Base-by-base conservation (phyloP, 2,113 vertebrate species). In the Pelecanoides urinatrix region DNA sequence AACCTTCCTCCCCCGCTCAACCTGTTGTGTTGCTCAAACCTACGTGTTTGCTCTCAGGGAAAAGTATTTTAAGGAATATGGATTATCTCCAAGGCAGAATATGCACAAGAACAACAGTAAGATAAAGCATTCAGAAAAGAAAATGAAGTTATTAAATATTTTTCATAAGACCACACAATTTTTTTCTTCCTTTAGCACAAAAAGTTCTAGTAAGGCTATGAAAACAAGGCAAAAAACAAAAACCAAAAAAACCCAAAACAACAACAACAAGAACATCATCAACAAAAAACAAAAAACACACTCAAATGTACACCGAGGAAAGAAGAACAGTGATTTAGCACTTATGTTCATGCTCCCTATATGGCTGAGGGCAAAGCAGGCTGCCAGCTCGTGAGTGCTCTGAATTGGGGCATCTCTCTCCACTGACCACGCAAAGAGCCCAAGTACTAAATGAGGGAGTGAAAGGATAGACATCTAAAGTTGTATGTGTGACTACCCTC, bases 381-480 rank as follows among this genome's bases (percentile, higher is more conserved):
- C 74, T 85, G n/a, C 63, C 55, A 88, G 55, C 29, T 53, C 2
- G 0, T 27, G 26, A 1, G 2, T 42, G 20, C 10, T 50, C 76
- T 84, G 42, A 75, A 55, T 1, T 67, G 17, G 16, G 25, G 20
- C 40, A 55, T 18, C 42, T 77, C 16, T 77, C 66, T 70, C 42
- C 65, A 45, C 17, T 65, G 44, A 86, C 25, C 4, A 14, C 0
- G 2, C 50, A 87, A 58, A 21, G 19, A 85, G 11, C 13, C 3
- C 3, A 29, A 58, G 8, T 13, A 25, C 30, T 70, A 52, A 68
- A 83, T 0, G 0, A 87, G 47, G 15, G 32, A 86, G 38, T 22
- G 67, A 14, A 67, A 80, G 40, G 40, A 47, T 15, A 56, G 45
- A 49, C 10, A n/a, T n/a, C 14, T 36, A 12, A 47, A 68, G 18